Base-by-base conservation (phyloP, 2,113 vertebrate species). In the Embiotoca jacksoni region DNA sequence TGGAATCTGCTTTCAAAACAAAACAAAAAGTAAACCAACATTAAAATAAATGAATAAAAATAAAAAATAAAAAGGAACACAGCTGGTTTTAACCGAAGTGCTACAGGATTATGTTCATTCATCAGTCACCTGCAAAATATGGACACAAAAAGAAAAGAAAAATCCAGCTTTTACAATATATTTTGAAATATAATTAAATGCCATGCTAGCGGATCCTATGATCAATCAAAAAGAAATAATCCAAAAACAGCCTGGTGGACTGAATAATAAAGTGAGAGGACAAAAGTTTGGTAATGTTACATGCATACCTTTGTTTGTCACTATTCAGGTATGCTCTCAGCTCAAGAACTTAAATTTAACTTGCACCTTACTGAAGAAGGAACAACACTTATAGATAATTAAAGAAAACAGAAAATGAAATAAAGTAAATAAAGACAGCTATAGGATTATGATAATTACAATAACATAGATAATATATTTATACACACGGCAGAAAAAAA, bases 381-480 rank as follows among this genome's bases (percentile, higher is more conserved):
- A 73, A 87, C 64, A 88, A 82, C 72, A 82, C 52, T 73, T 77
- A 75, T 2, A 47, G 35, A 84, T 80, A 81, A 72, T 57, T 46
- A 61, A 44, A 75, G 68, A 74, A 57, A 81, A 88, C 49, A 56
- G 15, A 84, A 69, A 14, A 65, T 79, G 64, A 77, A 80, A 55
- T 23, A 61, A 85, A 71, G 79, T 66, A 87, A 88, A 88, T 84
- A 85, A 91, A 83, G 50, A 88, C 83, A 90, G 76, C 75, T 84
- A 84, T 84, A 84, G 47, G 75, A 87, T 86, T 72, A 88, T 90
- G 73, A 88, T 87, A 54, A 78, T 80, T 80, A 88, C 75, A 88
- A 88, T 89, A 92, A 89, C 75, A 91, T 91, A 87, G 82, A 80
- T 88, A 89, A 86, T 90, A 91, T 93, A 92, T 89, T 88, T 89